Evolutionary conservation across 2,797 vertebrate species (phyloP).

Genomic region (Macrochelys suwanniensis): DNA sequence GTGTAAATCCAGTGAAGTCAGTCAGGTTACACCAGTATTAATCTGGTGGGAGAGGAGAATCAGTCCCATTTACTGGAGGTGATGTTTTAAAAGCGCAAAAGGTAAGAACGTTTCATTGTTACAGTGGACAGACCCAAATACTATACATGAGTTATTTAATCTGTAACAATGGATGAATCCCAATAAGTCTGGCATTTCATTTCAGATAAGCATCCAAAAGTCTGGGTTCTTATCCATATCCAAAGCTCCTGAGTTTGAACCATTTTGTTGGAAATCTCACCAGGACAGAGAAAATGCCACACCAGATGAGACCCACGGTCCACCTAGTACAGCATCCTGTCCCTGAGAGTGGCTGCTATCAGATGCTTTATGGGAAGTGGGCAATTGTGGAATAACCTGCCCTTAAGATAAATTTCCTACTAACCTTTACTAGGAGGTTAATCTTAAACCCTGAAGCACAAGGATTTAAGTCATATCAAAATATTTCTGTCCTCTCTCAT

Average conservation of each 20-base stretch:
- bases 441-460: not conserved
- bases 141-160: not conserved
- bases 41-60: not conserved
- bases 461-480: not conserved
- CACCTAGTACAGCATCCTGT: not conserved
- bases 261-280: not conserved
- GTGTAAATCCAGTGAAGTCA: not conserved
- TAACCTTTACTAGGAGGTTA: not conserved
- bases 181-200: not conserved
- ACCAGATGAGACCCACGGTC: not conserved
- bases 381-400: not conserved
- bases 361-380: not conserved
- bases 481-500: not conserved
- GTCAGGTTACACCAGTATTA: not conserved
- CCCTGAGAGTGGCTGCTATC: not conserved
- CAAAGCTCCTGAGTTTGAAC: not conserved
- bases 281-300: not conserved
- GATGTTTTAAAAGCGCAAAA: not conserved
- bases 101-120: not conserved
- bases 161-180: not conserved
- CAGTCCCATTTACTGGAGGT: not conserved
- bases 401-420: not conserved
- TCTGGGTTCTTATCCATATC: not conserved
- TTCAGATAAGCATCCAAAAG: not conserved
- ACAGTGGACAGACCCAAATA: accelerated